Conservation (phyloP, 2,113 vertebrate species). For the Vidua chalybeata region DNA sequence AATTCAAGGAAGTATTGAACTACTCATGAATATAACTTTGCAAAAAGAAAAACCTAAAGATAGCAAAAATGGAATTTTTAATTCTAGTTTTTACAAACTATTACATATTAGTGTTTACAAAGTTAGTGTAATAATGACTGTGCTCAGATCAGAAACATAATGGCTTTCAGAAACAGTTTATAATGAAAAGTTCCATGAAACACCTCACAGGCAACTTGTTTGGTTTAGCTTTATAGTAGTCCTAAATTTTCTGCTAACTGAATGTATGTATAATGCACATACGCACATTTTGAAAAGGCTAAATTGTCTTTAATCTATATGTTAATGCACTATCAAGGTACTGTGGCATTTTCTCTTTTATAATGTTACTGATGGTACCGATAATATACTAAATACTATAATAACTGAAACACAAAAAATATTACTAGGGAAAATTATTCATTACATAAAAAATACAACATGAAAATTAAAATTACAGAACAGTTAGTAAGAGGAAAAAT, state of each 20-base stretch:
- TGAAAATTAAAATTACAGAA: neutral
- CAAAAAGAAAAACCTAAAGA: neutral
- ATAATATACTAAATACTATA: neutral
- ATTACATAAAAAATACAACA: neutral
- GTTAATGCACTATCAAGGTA: slow-evolving; percentile 25
- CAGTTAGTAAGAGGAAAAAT: neutral
- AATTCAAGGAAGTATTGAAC: neutral
- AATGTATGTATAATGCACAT: neutral
- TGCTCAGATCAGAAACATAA: neutral
- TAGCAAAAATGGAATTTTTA: neutral
- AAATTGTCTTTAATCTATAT: slow-evolving; percentile 61
- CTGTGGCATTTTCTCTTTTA: neutral
- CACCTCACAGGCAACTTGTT: neutral
- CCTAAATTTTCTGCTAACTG: neutral
- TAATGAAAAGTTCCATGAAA: neutral
- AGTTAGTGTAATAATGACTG: neutral
- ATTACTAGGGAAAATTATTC: neutral
- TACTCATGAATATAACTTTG: neutral
- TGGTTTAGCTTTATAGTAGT: neutral
- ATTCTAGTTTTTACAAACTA: neutral
- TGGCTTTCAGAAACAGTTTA: neutral
- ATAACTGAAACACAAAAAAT: neutral
- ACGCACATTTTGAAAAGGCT: neutral
- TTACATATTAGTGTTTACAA: neutral
- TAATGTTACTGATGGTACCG: neutral